Conservation (phyloP, 2,888 invertebrate species). For the Orthonychiurus folsomi region DNA sequence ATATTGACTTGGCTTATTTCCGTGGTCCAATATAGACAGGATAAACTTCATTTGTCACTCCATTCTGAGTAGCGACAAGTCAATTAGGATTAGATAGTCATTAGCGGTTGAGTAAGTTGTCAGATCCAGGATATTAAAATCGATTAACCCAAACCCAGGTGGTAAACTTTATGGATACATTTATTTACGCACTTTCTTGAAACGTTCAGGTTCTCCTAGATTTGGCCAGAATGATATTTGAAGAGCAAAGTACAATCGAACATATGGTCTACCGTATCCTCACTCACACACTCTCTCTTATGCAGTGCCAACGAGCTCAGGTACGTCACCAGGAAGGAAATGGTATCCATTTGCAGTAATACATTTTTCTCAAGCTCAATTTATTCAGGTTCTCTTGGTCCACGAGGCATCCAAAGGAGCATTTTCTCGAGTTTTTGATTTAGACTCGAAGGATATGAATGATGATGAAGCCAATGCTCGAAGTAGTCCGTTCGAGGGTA, state of each 20-base stretch:
- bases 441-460: slow-evolving; percentile 79
- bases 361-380: background rate
- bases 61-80: too few relatives aligned
- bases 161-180: background rate
- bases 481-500: slow-evolving; percentile 75
- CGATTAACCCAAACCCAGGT: background rate
- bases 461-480: slow-evolving; percentile 70
- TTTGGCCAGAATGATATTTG: slow-evolving; percentile 91
- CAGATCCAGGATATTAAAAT: background rate
- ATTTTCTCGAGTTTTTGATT: slow-evolving; percentile 87
- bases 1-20: background rate
- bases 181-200: slow-evolving; percentile 12
- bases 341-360: too few relatives aligned
- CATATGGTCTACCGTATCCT: slow-evolving; percentile 88
- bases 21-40: too few relatives aligned
- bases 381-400: slow-evolving; percentile 66
- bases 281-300: slow-evolving; percentile 85
- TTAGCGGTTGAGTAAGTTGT: too few relatives aligned
- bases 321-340: slow-evolving; percentile 48
- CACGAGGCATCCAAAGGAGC: slow-evolving; percentile 84
- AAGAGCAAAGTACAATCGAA: slow-evolving; percentile 92
- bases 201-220: slow-evolving; percentile 68
- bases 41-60: too few relatives aligned
- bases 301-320: slow-evolving; percentile 91
- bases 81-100: too few relatives aligned